These are phyloP conservation scores for Melanostigma gelatinosum DNA, from an alignment of 2,113 vertebrate genomes.

Conservation along the genomic window DNA sequence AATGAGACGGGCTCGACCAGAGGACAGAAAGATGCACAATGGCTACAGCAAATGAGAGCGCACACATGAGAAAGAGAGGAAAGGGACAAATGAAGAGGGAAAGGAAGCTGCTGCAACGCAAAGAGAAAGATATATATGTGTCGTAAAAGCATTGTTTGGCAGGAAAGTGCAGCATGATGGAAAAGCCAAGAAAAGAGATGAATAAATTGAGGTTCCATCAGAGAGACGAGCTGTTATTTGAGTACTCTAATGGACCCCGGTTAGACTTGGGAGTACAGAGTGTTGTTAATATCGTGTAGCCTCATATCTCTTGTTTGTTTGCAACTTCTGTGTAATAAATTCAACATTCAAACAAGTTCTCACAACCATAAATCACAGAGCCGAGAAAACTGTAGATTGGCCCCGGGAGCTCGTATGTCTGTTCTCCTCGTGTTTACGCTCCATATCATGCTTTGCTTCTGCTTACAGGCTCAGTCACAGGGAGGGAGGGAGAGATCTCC, in stretches of 20 bases:
- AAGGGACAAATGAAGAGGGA: background rate
- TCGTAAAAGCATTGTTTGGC: background rate
- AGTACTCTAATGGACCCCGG: constrained; percentile 22
- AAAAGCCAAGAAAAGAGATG: constrained; percentile 1
- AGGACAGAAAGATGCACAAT: background rate
- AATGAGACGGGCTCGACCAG: background rate
- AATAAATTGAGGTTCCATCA: constrained; percentile 1
- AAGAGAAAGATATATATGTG: background rate
- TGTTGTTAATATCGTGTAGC: background rate
- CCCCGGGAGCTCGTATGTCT: background rate
- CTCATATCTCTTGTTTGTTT: background rate
- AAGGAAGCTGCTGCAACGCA: background rate
- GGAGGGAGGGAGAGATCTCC: background rate
- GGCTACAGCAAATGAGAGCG: background rate
- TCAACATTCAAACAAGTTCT: constrained; percentile 12
- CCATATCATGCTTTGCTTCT: constrained; percentile 9
- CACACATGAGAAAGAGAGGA: background rate
- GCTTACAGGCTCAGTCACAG: background rate
- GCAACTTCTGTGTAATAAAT: constrained; percentile 31
- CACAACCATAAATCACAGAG: constrained; percentile 21
- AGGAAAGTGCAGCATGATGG: constrained; percentile 1
- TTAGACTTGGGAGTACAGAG: background rate
- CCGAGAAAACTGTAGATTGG: constrained; percentile 1
- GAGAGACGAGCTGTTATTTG: constrained; percentile 20
- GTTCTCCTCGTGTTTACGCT: constrained; percentile 8